Evolutionary conservation across 1,140 invertebrate species (phyloP).

Genomic region (Zeugodacus cucurbitae): DNA sequence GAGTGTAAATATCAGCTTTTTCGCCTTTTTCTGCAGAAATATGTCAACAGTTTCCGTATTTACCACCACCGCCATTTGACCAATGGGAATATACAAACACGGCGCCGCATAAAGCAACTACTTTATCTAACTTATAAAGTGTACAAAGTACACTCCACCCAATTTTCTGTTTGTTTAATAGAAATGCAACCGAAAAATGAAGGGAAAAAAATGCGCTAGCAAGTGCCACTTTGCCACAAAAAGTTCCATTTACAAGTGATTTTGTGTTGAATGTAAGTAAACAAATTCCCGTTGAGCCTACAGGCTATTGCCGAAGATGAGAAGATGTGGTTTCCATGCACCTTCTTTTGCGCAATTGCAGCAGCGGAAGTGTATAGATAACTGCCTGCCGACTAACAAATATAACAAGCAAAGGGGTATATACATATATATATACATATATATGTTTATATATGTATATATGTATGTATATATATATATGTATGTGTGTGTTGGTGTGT

Average conservation of each 20-base stretch:
- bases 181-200: neutral
- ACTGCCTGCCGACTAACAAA: neutral
- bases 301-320: slow-evolving; percentile 11
- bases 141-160: slow-evolving; percentile 21
- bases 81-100: neutral
- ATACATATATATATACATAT: neutral
- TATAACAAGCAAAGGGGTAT: neutral
- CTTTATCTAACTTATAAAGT: neutral
- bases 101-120: neutral
- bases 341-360: neutral
- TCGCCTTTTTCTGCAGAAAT: neutral
- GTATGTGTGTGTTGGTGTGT: neutral
- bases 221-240: neutral
- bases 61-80: neutral
- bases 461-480: neutral
- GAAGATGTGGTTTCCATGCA: slow-evolving; percentile 27
- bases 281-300: slow-evolving; percentile 4
- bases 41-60: neutral
- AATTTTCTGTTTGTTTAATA: neutral
- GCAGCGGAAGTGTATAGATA: slow-evolving; percentile 25
- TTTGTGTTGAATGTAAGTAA: slow-evolving; percentile 11
- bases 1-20: neutral
- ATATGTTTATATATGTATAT: neutral
- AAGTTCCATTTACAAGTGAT: neutral
- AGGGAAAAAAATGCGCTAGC: neutral